A percentile compares a stretch with the other conserved stretches of the same genome.
Evolutionary conservation across 1,140 invertebrate species (phyloP).

Genomic region (Oryzaephilus surinamensis): DNA sequence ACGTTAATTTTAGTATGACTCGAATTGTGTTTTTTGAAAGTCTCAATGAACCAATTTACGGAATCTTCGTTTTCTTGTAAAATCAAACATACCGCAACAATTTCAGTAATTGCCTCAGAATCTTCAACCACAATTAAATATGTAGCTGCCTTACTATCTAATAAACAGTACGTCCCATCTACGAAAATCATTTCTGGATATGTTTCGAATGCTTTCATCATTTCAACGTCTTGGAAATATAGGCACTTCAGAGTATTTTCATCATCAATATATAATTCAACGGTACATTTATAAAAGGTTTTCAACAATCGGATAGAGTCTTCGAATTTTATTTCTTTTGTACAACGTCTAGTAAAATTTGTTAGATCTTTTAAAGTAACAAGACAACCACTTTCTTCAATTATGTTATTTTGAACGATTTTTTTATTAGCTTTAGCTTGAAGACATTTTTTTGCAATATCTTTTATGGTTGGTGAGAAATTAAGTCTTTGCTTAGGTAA

Average conservation of each 20-base stretch:
- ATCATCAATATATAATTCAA: neutral
- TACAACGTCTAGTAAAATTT: neutral
- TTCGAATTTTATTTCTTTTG: constrained; percentile 1
- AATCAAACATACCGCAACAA: constrained; percentile 3
- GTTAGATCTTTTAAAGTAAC: constrained; percentile 2
- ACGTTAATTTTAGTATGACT: constrained; percentile 1
- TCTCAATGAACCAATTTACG: constrained; percentile 2
- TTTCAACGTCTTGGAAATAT: constrained; percentile 2
- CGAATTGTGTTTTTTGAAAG: constrained; percentile 1
- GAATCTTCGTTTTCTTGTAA: constrained; percentile 1
- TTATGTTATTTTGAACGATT: neutral
- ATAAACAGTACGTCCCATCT: constrained; percentile 3
- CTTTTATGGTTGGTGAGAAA: neutral
- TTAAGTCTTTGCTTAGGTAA: constrained; percentile 1
- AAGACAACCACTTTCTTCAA: neutral
- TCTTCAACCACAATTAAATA: constrained; percentile 6
- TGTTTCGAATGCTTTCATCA: neutral
- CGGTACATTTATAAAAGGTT: neutral
- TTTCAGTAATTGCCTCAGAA: neutral
- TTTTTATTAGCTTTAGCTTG: neutral
- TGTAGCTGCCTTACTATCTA: constrained; percentile 1
- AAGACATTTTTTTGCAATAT: neutral
- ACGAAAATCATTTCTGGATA: constrained; percentile 2
- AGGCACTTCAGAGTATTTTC: too few relatives aligned
- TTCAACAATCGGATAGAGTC: constrained; percentile 1